A percentile compares a stretch with the other conserved stretches of the same genome.
These are phyloP conservation scores for Oncorhynchus gorbuscha DNA, from an alignment of 2,113 vertebrate species.

Conservation along the genomic window DNA sequence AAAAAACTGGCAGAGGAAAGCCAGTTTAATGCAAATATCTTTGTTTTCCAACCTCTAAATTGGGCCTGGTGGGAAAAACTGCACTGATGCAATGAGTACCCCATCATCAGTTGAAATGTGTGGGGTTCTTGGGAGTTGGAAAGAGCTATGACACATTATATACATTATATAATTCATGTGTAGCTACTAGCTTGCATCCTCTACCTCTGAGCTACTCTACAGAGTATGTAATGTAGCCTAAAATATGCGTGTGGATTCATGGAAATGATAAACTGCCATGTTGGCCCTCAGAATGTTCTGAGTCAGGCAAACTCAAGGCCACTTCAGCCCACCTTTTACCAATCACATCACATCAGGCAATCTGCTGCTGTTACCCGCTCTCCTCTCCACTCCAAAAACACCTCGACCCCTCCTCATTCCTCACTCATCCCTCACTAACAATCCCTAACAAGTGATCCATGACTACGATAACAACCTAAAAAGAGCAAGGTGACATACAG, in stretches of 20 bases:
- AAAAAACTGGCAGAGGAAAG: background rate
- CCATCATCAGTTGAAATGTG: background rate
- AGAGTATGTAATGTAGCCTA: background rate
- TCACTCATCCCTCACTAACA: background rate
- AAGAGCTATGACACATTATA: background rate
- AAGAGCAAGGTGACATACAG: background rate
- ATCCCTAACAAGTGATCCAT: background rate
- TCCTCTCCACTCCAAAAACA: background rate
- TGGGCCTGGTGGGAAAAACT: background rate
- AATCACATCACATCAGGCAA: background rate
- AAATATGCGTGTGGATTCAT: background rate
- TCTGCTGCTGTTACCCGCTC: background rate
- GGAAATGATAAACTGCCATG: too few relatives aligned
- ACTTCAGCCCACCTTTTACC: background rate
- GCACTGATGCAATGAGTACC: background rate
- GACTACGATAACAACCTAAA: background rate
- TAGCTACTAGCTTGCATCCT: background rate
- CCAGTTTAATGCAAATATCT: background rate
- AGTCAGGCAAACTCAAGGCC: background rate
- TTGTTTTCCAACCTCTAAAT: background rate
- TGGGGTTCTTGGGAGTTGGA: background rate
- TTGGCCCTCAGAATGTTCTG: too few relatives aligned
- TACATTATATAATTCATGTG: background rate
- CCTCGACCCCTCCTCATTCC: background rate
- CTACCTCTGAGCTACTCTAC: background rate